A percentile compares a stretch with the other conserved stretches of the same genome.
Conservation (phyloP, 2,113 vertebrate species). For the Oriolus oriolus region DNA sequence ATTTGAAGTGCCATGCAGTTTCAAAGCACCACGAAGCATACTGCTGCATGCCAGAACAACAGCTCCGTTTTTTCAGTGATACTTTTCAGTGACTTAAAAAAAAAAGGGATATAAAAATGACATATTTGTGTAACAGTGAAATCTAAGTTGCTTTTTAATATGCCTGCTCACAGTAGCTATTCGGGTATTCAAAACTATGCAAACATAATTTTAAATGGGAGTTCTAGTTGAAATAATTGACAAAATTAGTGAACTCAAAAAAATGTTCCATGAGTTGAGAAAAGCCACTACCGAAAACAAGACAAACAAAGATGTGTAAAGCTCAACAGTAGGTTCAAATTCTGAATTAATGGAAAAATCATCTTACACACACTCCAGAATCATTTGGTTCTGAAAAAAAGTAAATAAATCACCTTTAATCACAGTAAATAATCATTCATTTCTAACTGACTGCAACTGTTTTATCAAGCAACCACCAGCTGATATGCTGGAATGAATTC, state of each 20-base stretch:
- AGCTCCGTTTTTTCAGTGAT: background rate
- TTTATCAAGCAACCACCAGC: background rate
- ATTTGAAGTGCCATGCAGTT: background rate
- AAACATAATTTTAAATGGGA: background rate
- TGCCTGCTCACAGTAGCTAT: background rate
- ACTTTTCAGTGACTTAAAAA: background rate
- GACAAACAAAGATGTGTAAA: background rate
- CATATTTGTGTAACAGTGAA: background rate
- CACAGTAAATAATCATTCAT: background rate
- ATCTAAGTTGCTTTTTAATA: background rate
- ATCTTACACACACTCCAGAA: conserved; percentile 13
- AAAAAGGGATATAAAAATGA: background rate
- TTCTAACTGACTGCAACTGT: background rate
- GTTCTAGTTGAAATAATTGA: background rate
- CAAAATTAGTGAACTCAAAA: background rate
- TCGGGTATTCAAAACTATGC: background rate
- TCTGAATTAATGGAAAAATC: background rate
- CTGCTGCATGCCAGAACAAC: background rate
- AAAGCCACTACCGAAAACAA: background rate
- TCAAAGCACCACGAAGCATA: background rate
- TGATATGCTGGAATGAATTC: background rate
- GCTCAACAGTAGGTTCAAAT: background rate
- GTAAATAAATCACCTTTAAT: background rate
- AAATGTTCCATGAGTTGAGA: background rate
- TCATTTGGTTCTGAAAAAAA: background rate